Base-by-base conservation (phyloP, 1,140 invertebrate genomes). In the Diorhabda elongata region DNA sequence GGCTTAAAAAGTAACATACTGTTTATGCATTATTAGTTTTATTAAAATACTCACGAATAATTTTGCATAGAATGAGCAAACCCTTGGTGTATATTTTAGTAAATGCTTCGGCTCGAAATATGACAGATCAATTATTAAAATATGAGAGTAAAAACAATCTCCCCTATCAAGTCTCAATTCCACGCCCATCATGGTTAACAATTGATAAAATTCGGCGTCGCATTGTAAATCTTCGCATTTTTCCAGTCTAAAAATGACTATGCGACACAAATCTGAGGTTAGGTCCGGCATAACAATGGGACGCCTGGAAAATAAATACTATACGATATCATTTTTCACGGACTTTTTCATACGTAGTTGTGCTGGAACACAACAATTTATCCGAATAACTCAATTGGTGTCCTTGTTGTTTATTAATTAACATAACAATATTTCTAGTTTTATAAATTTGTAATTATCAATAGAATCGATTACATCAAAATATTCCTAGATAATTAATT, bases 71-170 rank as follows among this genome's bases (percentile, higher is more conserved):
- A 67, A 72, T 52, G 69, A 42, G 26, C 69, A 67, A 56, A 74
- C 66, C n/a, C 67, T 61, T 8, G 73, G 73, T 5, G 73, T 74
- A 47, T 45, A 74, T 64, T 74, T 74, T 3, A 74, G 59, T 2
- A 74, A 45, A 42, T 69, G 72, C 42, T 72, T 72, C 64, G 67
- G 62, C 3, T 44, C 41, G 26, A 58, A 74, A 26, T 9, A 5
- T 4, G 41, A 26, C 26, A 71, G 61, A 61, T 75, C 74, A 6
- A 71, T 45, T 7, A 75, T 64, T 3, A 75, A 47, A 8, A 61
- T 67, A 58, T 71, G 73, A 2, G 72, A 71, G 6, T 69, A 43
- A 43, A 67, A 71, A 60, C 26, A 60, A 41, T 66, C 67, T 6
- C 73, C 72, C 9, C 69, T 4, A 26, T 42, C 41, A 5, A 75